These are phyloP conservation scores for Trissolcus japonicus DNA, from an alignment of 2,888 invertebrate genomes.

Conservation along the genomic window DNA sequence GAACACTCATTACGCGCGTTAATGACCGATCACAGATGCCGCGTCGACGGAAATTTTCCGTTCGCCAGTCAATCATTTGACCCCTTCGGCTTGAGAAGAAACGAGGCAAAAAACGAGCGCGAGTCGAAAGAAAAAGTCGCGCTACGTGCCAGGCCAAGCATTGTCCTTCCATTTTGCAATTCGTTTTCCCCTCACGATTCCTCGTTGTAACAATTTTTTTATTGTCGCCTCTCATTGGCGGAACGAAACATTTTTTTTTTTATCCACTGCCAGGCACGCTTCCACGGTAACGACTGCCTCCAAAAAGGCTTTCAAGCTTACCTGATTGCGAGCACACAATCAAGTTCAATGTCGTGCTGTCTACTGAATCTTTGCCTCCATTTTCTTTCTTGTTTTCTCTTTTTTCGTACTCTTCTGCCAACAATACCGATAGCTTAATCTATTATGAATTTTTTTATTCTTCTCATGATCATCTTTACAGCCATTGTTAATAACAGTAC, in stretches of 20 bases:
- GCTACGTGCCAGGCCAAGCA: constrained; percentile 27
- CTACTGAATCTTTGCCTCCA: constrained; percentile 20
- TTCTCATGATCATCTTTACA: not conserved
- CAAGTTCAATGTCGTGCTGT: constrained; percentile 55
- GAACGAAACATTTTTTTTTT: constrained; percentile 36
- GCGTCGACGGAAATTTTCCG: constrained; percentile 25
- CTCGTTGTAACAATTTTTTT: constrained; percentile 52
- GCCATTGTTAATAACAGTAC: constrained; percentile 33
- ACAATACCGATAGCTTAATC: constrained; percentile 45
- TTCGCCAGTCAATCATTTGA: constrained; percentile 32
- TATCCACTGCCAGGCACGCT: constrained; percentile 22
- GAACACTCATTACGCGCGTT: constrained; percentile 36
- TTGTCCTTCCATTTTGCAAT: constrained; percentile 33
- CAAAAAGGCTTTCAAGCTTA: constrained; percentile 44
- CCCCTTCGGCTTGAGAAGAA: constrained; percentile 28
- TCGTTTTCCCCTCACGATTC: constrained; percentile 53
- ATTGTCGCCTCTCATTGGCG: constrained; percentile 43
- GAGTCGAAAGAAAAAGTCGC: constrained; percentile 45
- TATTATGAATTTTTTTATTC: constrained; percentile 45
- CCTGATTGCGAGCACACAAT: constrained; percentile 51
- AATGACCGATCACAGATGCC: constrained; percentile 32
- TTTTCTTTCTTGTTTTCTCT: constrained; percentile 29
- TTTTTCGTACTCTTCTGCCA: constrained; percentile 14
- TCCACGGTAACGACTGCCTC: constrained; percentile 40
- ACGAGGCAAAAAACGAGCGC: constrained; percentile 27